phyloP scores from a whole-genome alignment of 2,797 vertebrate genomes.

The Urocyon cinereoargenteus region DNA sequence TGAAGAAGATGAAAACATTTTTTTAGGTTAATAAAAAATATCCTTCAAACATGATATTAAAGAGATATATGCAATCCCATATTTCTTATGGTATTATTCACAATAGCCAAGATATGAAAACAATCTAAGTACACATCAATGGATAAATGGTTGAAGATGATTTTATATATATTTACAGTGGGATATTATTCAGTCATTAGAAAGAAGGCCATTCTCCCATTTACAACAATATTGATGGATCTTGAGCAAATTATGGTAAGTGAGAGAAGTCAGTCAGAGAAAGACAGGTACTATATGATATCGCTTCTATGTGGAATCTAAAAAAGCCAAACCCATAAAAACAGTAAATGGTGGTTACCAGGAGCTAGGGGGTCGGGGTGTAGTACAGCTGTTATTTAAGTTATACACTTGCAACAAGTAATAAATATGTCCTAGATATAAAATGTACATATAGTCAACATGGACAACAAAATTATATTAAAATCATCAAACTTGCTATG shows the following conservation, averaged over 20 bases:
- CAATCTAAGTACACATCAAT: neutral
- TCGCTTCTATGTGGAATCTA: neutral
- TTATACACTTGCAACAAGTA: neutral
- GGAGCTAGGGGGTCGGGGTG: neutral
- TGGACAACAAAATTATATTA: neutral
- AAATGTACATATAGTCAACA: neutral
- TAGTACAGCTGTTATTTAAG: neutral
- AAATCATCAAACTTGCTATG: neutral
- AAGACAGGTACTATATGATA: neutral
- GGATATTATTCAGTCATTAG: neutral
- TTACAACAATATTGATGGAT: neutral
- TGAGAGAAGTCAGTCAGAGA: neutral
- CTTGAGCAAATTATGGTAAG: neutral
- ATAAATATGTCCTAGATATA: neutral
- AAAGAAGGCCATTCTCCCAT: neutral
- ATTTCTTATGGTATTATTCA: neutral
- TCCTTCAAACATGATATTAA: neutral
- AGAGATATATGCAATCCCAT: neutral
- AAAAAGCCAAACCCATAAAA: neutral
- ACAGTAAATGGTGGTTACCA: neutral
- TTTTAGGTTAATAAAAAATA: slow-evolving; percentile 19
- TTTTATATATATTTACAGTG: neutral
- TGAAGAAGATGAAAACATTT: neutral
- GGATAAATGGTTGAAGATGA: neutral
- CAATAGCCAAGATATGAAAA: neutral